A percentile compares a stretch with the other conserved stretches of the same genome.
phyloP scores from a whole-genome alignment of 2,113 vertebrate species.

The Syrrhaptes paradoxus region DNA sequence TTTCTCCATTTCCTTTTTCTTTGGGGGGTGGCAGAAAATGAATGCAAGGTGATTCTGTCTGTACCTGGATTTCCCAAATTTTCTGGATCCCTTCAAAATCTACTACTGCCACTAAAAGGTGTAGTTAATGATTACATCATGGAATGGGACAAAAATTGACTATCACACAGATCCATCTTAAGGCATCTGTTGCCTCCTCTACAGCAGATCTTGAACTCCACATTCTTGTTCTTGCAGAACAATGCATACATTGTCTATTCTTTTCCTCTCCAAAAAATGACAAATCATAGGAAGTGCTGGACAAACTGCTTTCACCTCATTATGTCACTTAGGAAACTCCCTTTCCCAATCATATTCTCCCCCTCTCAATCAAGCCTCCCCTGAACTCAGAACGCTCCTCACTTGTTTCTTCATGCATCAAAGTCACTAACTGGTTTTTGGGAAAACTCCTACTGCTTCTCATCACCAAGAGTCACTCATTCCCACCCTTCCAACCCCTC shows the following conservation, averaged over 20 bases:
- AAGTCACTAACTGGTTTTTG: background rate
- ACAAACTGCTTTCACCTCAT: constrained; percentile 11
- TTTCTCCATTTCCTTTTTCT: background rate
- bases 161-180: background rate
- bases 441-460: background rate
- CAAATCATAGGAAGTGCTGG: background rate
- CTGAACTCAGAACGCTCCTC: background rate
- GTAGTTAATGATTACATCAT: background rate
- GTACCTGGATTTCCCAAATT: background rate
- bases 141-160: background rate
- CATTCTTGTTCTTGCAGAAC: background rate
- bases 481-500: background rate
- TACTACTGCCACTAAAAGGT: background rate
- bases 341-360: background rate
- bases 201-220: background rate
- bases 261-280: background rate
- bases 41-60: background rate
- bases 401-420: background rate
- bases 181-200: background rate
- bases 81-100: background rate
- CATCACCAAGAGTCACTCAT: background rate
- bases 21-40: background rate
- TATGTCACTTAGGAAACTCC: background rate
- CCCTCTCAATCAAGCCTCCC: background rate
- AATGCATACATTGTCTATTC: background rate